Evolutionary conservation across 2,797 vertebrate genomes (phyloP).

Genomic region (Oreochromis grahami): DNA sequence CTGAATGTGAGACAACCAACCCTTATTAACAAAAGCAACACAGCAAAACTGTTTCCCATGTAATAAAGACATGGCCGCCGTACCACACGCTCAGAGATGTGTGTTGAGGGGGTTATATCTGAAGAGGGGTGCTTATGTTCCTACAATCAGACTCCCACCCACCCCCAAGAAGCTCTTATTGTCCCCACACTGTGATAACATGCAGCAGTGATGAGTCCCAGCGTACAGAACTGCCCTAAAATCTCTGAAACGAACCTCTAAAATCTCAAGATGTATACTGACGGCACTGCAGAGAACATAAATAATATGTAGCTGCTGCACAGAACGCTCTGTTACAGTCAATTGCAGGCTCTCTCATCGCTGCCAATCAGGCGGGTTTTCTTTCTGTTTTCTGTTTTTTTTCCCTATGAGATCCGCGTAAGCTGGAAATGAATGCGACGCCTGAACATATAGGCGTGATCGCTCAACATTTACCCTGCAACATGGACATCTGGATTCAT

Average conservation of each 20-base stretch:
- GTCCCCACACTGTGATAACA: conserved; percentile 27
- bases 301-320: conserved; percentile 59
- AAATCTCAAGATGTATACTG: conserved; percentile 18
- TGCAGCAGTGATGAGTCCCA: not conserved
- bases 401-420: not conserved
- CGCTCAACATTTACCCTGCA: conserved; percentile 24
- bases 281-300: conserved; percentile 68
- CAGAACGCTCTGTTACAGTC: conserved; percentile 37
- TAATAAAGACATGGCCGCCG: conserved; percentile 21
- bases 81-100: conserved; percentile 19
- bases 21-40: conserved; percentile 3
- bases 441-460: not conserved
- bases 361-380: conserved; percentile 17
- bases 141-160: conserved; percentile 11
- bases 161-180: conserved; percentile 20
- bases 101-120: conserved; percentile 12
- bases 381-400: not conserved
- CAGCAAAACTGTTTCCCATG: conserved; percentile 1
- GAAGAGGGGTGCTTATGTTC: conserved; percentile 16
- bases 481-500: conserved; percentile 59
- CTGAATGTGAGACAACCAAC: not conserved
- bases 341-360: conserved; percentile 16
- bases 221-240: not conserved
- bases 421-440: not conserved
- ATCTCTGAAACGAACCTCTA: not conserved